Percentiles rank a stretch among this genome's conserved stretches.
These are phyloP conservation scores for Brachyhypopomus gauderio DNA, from an alignment of 2,113 vertebrate species.

Conservation along the genomic window DNA sequence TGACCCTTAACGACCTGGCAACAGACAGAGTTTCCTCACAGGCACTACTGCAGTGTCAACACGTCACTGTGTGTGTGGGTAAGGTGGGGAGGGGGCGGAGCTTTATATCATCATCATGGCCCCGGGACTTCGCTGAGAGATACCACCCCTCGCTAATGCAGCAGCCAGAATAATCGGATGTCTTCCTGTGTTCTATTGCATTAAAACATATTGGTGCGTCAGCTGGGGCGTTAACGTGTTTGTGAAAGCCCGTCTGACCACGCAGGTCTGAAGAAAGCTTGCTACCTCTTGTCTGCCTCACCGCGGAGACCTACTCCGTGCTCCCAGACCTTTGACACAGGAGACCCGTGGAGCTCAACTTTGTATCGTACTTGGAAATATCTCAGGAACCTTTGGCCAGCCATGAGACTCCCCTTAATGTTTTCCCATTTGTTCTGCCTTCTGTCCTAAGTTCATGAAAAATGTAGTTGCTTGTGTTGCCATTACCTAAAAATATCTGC, in stretches of 20 bases:
- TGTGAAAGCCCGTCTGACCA: not conserved
- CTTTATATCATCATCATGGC: not conserved
- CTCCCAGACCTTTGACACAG: not conserved
- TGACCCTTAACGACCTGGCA: constrained; percentile 32
- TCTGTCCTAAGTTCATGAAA: constrained; percentile 28
- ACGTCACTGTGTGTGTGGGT: not conserved
- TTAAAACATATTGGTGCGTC: constrained; percentile 21
- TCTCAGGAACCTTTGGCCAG: constrained; percentile 11
- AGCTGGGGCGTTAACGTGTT: not conserved
- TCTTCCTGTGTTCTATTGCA: not conserved
- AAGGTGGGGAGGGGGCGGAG: not conserved
- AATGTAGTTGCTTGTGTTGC: constrained; percentile 28
- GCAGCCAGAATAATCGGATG: not conserved
- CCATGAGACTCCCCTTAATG: too few species aligned
- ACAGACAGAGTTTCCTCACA: not conserved
- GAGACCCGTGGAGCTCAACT: not conserved
- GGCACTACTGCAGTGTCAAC: not conserved
- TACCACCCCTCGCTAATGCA: not conserved
- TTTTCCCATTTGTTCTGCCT: constrained; percentile 21
- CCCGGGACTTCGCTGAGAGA: not conserved
- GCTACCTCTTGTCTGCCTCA: not conserved
- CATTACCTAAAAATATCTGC: constrained; percentile 9
- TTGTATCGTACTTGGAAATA: constrained; percentile 6
- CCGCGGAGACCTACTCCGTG: not conserved
- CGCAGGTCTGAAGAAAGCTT: not conserved